Base-by-base conservation (phyloP, 2,888 invertebrate species). In the Zelleria hepariella region DNA sequence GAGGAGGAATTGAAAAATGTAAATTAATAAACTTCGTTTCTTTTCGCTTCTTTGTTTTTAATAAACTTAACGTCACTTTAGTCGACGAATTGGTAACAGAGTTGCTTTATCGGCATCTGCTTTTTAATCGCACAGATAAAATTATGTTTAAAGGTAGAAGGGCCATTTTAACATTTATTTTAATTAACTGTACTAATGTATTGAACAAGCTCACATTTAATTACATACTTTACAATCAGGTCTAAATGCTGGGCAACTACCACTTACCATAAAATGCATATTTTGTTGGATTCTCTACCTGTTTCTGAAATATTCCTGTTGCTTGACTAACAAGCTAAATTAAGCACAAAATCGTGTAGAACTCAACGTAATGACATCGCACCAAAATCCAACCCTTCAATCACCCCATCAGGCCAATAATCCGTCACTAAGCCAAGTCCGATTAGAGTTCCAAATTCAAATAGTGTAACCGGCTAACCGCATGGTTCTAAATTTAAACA, bases 401-500 rank as follows among this genome's bases (percentile, higher is more conserved):
- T 54, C 6, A 20, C 10, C 10, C 18, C 51, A 51, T 21, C 18
- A 7, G 18, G 54, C 27, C 18, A 54, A 25, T 54, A 25, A 54
- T 54, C 51, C 21, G 26, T 54, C 54, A 54, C 25, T 78, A 82
- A 80, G 77, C 78, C 74, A 77, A 80, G 80, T 80, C 77, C 80
- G 84, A 85, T 85, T 82, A 84, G 70, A 68, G 59, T 59, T 58
- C 23, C 18, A 54, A 59, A 58, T 63, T 58, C 20, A 27, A 60
- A 58, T 58, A 60, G 60, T 51, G 15, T 42, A 42, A 42, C 32
- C 15, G 15, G 32, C 32, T 60, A 51, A 42, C 48, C 7, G n/a
- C 24, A 18, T 18, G 26, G 26, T 54, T 54, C 54, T 61, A 72
- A 79, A 80, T 80, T 85, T 82, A 85, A 85, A 83, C 82, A 80